Conservation (phyloP, 2,888 invertebrate species). For the Germaria angustata region DNA sequence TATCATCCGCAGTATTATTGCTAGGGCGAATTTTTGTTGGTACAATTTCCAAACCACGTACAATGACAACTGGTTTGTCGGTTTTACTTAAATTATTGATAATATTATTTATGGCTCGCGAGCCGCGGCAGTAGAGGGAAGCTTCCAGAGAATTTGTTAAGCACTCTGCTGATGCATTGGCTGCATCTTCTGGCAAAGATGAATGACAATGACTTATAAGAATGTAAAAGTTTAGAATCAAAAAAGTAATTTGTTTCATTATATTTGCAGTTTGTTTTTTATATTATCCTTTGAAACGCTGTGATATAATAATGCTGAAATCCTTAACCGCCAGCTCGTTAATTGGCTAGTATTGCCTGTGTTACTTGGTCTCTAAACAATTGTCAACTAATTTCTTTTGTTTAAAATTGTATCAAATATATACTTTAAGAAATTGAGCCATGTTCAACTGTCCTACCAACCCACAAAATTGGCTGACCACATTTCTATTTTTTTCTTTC, state of each 20-base stretch:
- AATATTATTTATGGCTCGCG: constrained; percentile 81
- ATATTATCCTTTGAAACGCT: neutral
- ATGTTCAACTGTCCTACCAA: constrained; percentile 15
- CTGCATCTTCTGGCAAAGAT: constrained; percentile 30
- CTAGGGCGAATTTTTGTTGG: constrained; percentile 73
- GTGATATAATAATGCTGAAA: neutral
- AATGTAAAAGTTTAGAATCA: constrained; percentile 18
- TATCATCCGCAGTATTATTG: neutral
- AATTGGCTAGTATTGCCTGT: neutral
- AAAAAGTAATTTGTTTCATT: constrained; percentile 23
- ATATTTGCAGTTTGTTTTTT: neutral
- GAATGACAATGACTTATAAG: constrained; percentile 8
- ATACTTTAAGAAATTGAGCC: constrained; percentile 25
- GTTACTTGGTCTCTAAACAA: constrained; percentile 43
- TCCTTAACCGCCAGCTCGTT: neutral
- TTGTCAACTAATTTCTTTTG: constrained; percentile 56
- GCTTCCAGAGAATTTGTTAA: constrained; percentile 73
- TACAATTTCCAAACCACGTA: constrained; percentile 78
- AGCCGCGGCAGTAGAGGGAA: constrained; percentile 81
- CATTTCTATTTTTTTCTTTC: constrained; percentile 11
- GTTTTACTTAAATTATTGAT: constrained; percentile 81
- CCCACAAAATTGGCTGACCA: constrained; percentile 36
- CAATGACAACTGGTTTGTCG: constrained; percentile 74
- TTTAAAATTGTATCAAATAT: constrained; percentile 40
- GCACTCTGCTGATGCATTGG: constrained; percentile 47